These are phyloP conservation scores for Premnoplex brunnescens DNA, from an alignment of 2,797 vertebrate species.

Conservation along the genomic window DNA sequence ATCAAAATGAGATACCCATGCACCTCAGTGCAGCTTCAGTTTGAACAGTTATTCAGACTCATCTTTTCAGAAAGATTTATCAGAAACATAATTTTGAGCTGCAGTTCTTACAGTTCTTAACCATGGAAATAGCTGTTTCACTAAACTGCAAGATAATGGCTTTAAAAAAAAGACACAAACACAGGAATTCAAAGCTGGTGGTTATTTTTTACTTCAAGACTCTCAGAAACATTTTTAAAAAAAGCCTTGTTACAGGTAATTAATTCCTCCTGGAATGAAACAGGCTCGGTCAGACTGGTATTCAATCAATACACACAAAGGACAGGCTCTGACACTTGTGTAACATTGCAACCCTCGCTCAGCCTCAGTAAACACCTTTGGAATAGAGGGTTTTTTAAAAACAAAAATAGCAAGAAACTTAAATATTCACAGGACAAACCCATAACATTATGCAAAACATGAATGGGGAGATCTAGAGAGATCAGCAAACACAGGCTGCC, in stretches of 20 bases:
- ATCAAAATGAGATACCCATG: background rate
- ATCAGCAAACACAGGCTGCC: background rate
- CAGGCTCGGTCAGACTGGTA: background rate
- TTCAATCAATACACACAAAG: background rate
- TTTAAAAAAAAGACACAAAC: background rate
- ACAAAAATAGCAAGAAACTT: background rate
- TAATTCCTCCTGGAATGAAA: background rate
- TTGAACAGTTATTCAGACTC: background rate
- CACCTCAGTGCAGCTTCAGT: background rate
- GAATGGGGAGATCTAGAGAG: background rate
- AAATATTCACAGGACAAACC: slow-evolving; percentile 31
- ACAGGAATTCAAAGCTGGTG: background rate
- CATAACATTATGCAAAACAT: rapidly evolving
- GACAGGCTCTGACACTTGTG: background rate
- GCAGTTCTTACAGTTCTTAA: background rate
- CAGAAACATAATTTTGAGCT: background rate
- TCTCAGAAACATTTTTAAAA: background rate
- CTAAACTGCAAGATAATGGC: background rate
- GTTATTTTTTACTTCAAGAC: slow-evolving; percentile 20
- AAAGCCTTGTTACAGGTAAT: background rate
- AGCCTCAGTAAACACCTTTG: slow-evolving; percentile 15
- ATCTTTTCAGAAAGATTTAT: background rate
- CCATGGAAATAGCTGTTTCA: background rate
- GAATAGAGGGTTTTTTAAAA: background rate
- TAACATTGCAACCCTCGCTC: background rate